Base-by-base conservation (phyloP, 2,113 vertebrate species). In the Heteronetta atricapilla region DNA sequence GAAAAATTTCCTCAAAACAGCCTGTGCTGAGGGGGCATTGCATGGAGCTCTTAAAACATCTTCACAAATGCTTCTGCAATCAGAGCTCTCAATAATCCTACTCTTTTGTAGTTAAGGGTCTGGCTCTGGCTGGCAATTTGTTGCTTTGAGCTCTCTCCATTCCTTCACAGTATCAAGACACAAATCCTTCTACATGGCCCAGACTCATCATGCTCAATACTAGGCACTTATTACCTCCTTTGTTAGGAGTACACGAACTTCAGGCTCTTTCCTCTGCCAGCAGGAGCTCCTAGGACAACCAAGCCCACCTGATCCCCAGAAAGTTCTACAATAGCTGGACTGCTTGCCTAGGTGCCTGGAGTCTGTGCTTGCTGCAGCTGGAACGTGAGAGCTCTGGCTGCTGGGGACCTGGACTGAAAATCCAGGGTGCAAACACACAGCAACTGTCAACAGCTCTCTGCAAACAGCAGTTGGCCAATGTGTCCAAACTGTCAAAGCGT, bases 21-120 rank as follows among this genome's bases (percentile, higher is more conserved):
- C 15, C 56, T 82, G 56, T 33, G 77, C 70, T 89, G 86, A 93
- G 42, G 88, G 64, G 56, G 66, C 56, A 52, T 16, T 52, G 50
- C 69, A 68, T 7, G 34, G 66, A 92, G 77, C 88, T 88, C 91
- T 92, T 82, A 79, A 77, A 75, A 59, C 92, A 92, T 95, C 95
- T 94, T 93, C 94, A 92, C 73, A 90, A 89, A 77, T 76, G 69
- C 88, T 96, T 94, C 76, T 87, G 86, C 82, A 94, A 95, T 96
- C 95, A 97, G 76, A 90, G 84, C 81, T 92, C 93, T 93, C 94
- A 83, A 86, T 77, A 87, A 93, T 88, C 53, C 84, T 92, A 69
- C 29, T 94, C 83, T 87, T 93, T 78, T 84, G 80, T 68, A 70
- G 66, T 82, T 70, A 92, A 94, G 81, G 58, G 77, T 76, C 84